These are phyloP conservation scores for Centruroides sculpturatus DNA, from an alignment of 1,140 invertebrate species.

Conservation along the genomic window DNA sequence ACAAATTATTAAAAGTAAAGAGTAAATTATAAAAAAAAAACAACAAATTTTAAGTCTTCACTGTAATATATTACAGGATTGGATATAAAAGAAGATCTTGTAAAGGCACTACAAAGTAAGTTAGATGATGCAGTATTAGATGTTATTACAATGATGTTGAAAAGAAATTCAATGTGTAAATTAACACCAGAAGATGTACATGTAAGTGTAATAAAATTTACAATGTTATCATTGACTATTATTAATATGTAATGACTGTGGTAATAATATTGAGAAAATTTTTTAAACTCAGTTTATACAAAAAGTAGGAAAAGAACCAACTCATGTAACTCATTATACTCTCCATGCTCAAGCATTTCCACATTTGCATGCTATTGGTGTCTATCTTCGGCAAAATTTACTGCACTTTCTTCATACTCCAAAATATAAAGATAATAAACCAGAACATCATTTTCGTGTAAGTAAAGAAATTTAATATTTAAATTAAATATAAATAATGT, in stretches of 20 bases:
- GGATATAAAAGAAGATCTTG: slow-evolving; percentile 51
- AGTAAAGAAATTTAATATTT: background rate
- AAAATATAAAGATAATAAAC: slow-evolving; percentile 49
- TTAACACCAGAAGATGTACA: slow-evolving; percentile 59
- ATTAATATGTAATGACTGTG: too few relatives aligned
- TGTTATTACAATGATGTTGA: slow-evolving; percentile 51
- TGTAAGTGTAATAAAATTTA: slow-evolving; percentile 15
- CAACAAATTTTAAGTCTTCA: too few relatives aligned
- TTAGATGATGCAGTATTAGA: slow-evolving; percentile 64
- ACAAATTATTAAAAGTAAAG: too few relatives aligned
- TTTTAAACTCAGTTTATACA: slow-evolving; percentile 14
- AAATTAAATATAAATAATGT: background rate
- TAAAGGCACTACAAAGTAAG: slow-evolving; percentile 56
- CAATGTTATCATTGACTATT: too few relatives aligned
- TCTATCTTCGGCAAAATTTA: slow-evolving; percentile 58
- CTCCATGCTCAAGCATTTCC: slow-evolving; percentile 39
- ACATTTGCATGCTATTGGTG: slow-evolving; percentile 45
- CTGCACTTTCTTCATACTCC: slow-evolving; percentile 53
- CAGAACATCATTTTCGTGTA: slow-evolving; percentile 48
- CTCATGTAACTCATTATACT: slow-evolving; percentile 32
- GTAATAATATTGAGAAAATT: too few relatives aligned
- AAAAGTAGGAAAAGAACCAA: slow-evolving; percentile 10
- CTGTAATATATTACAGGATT: slow-evolving; percentile 25
- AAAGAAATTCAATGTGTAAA: slow-evolving; percentile 61
- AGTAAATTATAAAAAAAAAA: too few relatives aligned